Conservation (phyloP, 2,797 vertebrate genomes). For the Margarornis squamiger region DNA sequence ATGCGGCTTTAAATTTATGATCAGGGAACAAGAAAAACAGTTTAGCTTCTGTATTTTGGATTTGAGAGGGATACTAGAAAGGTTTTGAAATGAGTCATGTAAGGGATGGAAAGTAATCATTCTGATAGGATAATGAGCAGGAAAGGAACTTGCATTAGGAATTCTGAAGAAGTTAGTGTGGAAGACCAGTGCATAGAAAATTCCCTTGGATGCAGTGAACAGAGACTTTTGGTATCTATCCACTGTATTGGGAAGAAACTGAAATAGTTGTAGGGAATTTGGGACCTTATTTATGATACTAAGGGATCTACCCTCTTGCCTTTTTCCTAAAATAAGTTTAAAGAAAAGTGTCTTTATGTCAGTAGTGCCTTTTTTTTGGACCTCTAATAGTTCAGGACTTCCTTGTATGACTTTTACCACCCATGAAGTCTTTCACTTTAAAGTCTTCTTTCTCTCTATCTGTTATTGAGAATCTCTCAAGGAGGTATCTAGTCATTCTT, state of each 20-base stretch:
- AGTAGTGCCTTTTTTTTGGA: neutral
- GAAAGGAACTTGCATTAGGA: neutral
- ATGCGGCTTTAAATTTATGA: neutral
- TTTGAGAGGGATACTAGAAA: neutral
- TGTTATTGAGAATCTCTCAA: neutral
- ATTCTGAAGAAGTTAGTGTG: neutral
- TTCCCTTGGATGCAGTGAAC: neutral
- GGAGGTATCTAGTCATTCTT: neutral
- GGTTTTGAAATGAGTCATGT: neutral
- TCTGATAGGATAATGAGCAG: neutral
- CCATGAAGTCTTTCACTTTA: neutral
- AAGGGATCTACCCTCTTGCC: neutral
- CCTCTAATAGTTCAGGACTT: neutral
- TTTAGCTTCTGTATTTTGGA: neutral
- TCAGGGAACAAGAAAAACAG: neutral
- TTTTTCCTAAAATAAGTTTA: neutral
- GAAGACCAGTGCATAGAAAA: neutral
- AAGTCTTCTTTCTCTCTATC: neutral
- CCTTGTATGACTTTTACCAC: neutral
- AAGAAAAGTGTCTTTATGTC: neutral
- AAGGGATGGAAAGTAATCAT: neutral
- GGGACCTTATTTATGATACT: neutral
- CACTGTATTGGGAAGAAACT: neutral
- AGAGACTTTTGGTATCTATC: neutral
- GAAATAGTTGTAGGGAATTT: neutral